phyloP scores from a whole-genome alignment of 1,140 invertebrate species.

The Zaprionus vittiger region DNA sequence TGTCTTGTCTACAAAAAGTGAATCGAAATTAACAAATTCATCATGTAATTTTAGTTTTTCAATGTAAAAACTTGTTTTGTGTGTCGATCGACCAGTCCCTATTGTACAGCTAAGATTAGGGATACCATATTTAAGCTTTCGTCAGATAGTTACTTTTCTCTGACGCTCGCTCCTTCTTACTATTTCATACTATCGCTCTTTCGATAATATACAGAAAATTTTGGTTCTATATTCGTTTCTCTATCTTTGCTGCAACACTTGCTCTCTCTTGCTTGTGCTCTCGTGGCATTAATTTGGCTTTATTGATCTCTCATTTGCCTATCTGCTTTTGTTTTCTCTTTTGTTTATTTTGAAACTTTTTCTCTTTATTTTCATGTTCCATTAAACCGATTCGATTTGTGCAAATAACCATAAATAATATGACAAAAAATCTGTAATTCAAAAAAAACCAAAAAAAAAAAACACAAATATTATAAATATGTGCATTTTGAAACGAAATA shows the following conservation, averaged over 20 bases:
- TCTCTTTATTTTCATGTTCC: slow-evolving; percentile 84
- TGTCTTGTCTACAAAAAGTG: not conserved
- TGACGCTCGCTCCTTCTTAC: not conserved
- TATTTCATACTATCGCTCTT: slow-evolving; percentile 17
- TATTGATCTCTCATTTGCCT: slow-evolving; percentile 60
- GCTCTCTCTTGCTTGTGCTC: slow-evolving; percentile 15
- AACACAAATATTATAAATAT: slow-evolving; percentile 41
- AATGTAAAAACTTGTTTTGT: not conserved
- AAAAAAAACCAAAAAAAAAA: slow-evolving; percentile 44
- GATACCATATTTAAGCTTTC: not conserved
- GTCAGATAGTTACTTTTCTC: not conserved
- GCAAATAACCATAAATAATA: slow-evolving; percentile 70
- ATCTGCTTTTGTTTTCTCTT: slow-evolving; percentile 76
- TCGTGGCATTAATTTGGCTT: slow-evolving; percentile 45
- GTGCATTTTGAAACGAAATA: slow-evolving; percentile 23
- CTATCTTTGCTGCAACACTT: slow-evolving; percentile 17
- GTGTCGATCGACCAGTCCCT: not conserved
- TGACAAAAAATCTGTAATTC: slow-evolving; percentile 46
- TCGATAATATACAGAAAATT: not conserved
- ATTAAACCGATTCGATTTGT: slow-evolving; percentile 82
- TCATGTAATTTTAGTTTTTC: not conserved
- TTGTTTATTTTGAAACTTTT: slow-evolving; percentile 83
- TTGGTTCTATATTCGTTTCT: not conserved
- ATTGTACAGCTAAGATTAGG: not conserved
- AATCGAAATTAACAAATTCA: slow-evolving; percentile 9